Evolutionary conservation across 2,113 vertebrate species (phyloP).

Genomic region (Brachirus orientalis): DNA sequence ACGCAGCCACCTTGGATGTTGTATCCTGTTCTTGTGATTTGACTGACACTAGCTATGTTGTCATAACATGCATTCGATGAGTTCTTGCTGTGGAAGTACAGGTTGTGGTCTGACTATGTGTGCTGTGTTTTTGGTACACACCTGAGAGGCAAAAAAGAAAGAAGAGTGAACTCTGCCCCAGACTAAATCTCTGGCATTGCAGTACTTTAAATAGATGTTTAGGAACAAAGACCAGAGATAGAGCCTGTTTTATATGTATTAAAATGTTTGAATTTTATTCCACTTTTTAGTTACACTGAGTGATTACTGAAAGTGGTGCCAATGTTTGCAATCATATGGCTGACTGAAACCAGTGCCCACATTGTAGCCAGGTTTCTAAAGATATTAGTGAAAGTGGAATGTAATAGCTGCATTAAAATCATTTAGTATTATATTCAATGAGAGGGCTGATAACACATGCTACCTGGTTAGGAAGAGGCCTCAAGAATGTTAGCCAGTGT

Average conservation of each 20-base stretch:
- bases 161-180: neutral
- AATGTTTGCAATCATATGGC: constrained; percentile 22
- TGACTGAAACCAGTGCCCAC: neutral
- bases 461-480: too few species aligned
- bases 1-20: neutral
- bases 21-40: neutral
- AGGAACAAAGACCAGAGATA: neutral
- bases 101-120: neutral
- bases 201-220: neutral
- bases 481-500: neutral
- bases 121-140: neutral
- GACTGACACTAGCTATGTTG: neutral
- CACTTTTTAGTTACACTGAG: neutral
- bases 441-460: too few species aligned
- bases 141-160: neutral
- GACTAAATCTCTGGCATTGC: neutral
- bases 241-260: neutral
- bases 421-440: neutral
- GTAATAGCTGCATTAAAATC: neutral
- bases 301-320: constrained; percentile 13
- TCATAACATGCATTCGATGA: neutral
- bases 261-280: neutral
- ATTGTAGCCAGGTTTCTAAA: neutral
- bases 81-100: constrained; percentile 3
- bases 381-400: neutral